A percentile compares a stretch with the other conserved stretches of the same genome.
Conservation (phyloP, 53 echinoderm and acorn worm species). For the Hippasteria phrygiana region DNA sequence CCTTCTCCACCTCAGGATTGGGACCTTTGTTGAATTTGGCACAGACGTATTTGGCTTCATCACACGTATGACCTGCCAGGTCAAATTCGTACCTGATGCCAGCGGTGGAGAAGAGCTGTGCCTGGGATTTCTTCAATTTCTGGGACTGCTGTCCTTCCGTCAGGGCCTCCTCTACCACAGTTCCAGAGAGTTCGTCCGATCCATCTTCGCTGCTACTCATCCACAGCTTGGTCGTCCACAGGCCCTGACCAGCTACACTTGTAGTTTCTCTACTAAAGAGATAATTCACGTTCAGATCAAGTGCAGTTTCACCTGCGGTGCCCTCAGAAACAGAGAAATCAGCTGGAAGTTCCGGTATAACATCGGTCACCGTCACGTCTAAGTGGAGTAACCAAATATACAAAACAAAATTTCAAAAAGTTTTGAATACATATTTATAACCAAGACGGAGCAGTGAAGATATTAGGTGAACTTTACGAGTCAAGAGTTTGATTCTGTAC, state of each 20-base stretch:
- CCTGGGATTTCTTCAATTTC: constrained; percentile 47
- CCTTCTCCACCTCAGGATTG: constrained; percentile 54
- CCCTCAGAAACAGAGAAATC: constrained; percentile 58
- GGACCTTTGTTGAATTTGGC: constrained; percentile 73
- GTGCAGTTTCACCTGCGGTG: constrained; percentile 46
- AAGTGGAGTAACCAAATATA: background rate
- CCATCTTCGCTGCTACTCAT: constrained; percentile 66
- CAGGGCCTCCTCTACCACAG: constrained; percentile 73
- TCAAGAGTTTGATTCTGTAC: too few relatives aligned
- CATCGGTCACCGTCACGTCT: constrained; percentile 71
- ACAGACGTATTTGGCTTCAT: constrained; percentile 83
- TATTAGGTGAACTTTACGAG: too few relatives aligned
- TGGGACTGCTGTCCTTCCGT: constrained; percentile 44
- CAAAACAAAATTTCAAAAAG: background rate
- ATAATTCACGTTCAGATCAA: constrained; percentile 74
- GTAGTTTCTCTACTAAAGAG: constrained; percentile 47
- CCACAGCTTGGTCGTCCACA: constrained; percentile 88
- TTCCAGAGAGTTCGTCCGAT: constrained; percentile 65
- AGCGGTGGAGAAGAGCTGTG: constrained; percentile 59
- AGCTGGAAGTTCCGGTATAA: background rate
- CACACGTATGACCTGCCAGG: constrained; percentile 74
- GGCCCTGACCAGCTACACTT: constrained; percentile 71
- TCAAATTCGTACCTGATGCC: constrained; percentile 76
- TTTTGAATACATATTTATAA: too few relatives aligned
- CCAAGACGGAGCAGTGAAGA: too few relatives aligned